Conservation (phyloP, 1,140 invertebrate species). For the Grapholita molesta region DNA sequence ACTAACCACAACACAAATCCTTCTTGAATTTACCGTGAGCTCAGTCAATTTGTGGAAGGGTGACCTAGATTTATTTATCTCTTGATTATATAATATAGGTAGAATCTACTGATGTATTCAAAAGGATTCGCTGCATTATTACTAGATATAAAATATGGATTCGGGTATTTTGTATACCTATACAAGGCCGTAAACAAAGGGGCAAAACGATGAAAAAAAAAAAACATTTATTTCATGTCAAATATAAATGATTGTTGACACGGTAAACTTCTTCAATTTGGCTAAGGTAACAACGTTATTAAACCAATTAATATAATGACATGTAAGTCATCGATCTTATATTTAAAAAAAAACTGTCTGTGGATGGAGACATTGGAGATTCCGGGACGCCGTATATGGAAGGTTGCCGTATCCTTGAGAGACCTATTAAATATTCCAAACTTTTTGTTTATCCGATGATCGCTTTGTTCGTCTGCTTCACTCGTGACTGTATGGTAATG, state of each 20-base stretch:
- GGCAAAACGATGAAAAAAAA: no score
- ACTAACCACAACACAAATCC: no score
- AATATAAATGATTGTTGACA: background rate
- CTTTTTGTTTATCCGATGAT: constrained; percentile 24
- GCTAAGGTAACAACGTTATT: background rate
- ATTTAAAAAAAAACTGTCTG: background rate
- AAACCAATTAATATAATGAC: background rate
- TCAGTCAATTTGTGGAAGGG: no score
- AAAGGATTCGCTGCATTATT: no score
- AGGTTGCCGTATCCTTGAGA: constrained; percentile 45
- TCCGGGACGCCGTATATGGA: constrained; percentile 41
- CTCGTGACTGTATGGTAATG: constrained; percentile 21
- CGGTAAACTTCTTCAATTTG: background rate
- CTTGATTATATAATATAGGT: no score
- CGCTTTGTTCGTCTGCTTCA: constrained; percentile 26
- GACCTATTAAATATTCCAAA: constrained; percentile 34
- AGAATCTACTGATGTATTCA: no score
- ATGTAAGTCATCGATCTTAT: background rate
- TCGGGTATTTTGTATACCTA: no score
- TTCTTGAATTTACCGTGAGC: no score
- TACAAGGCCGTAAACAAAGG: no score
- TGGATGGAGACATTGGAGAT: background rate
- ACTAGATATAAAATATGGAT: no score
- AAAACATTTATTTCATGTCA: no score
- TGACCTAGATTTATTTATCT: no score